Conservation (phyloP, 1,140 invertebrate species). For the Chionoecetes opilio region DNA sequence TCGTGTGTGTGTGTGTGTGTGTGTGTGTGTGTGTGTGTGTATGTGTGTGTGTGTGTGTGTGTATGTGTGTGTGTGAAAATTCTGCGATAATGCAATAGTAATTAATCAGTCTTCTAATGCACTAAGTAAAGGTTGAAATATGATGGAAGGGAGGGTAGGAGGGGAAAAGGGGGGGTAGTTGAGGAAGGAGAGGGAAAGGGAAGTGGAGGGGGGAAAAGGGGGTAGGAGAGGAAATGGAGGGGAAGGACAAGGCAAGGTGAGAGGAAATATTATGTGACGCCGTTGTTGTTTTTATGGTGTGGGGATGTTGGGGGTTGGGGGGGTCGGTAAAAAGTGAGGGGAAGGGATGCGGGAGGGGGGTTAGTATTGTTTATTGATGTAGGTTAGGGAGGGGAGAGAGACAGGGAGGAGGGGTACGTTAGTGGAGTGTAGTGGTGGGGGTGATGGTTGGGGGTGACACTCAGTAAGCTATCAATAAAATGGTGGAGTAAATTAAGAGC, state of each 20-base stretch:
- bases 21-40: constrained; percentile 18
- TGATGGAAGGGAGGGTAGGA: background rate
- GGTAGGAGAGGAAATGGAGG: background rate
- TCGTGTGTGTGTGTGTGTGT: background rate
- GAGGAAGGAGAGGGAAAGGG: background rate
- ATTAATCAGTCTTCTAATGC: no score
- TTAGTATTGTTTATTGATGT: background rate
- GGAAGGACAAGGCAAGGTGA: background rate
- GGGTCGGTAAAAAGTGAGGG: background rate
- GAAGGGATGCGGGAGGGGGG: background rate
- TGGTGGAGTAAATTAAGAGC: no score
- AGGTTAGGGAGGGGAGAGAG: background rate
- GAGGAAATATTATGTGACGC: background rate
- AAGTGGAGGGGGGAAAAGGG: background rate
- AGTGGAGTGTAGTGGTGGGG: background rate
- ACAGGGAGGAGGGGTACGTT: background rate
- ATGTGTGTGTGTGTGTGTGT: constrained; percentile 63
- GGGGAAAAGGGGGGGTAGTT: background rate
- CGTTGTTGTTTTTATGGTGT: background rate
- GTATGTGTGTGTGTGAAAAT: constrained; percentile 36
- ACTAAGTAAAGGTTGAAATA: background rate
- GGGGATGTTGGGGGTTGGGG: background rate
- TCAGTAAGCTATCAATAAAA: no score
- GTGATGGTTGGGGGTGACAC: background rate
- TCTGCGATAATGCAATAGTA: background rate